Evolutionary conservation across 2,113 vertebrate genomes (phyloP), one percentile per base, ranked within the genome.

Genomic region (Xenopus borealis): DNA sequence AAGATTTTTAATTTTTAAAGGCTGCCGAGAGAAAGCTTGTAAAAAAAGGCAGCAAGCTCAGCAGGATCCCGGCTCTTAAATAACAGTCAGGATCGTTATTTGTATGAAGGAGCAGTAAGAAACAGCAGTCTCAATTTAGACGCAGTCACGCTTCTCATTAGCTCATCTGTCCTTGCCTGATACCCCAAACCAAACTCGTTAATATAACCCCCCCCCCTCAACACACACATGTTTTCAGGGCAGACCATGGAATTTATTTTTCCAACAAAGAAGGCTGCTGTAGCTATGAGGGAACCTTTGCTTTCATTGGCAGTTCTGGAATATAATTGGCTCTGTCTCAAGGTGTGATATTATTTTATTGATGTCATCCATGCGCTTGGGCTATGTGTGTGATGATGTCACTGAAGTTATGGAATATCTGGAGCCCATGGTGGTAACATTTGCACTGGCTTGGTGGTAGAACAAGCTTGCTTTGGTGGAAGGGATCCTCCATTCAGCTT

Each of bases 1-100:
- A 87, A 89, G 90, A 91, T 90, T 92, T n/a, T 91, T 91, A 91
- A 92, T 91, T 90, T 87, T 82, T 82, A 88, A 83, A 69, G 19
- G 69, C 85, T 82, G 82, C 82, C 78, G 82, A 85, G 79, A 88
- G 88, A 88, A 87, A 80, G 81, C 50, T 62, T 87, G 85, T 47
- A 47, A 77, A 80, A 27, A 82, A 82, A 78, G 18, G 81, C 44
- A 40, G 83, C 79, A 84, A 85, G 86, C 89, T 67, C 91, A 89
- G 89, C 86, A 80, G 88, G 88, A 82, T 83, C 81, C 77, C 12
- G 0, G 80, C 76, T 85, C 86, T 91, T 91, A 91, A 93, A 75
- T 89, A 88, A 91, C 85, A 87, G 84, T 78, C 83, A 69, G 55
- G 83, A 66, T 83, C 76, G 71, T 87, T 88, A 85, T 83, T 91